Conservation (phyloP, 2,113 vertebrate species). For the Balaeniceps rex region DNA sequence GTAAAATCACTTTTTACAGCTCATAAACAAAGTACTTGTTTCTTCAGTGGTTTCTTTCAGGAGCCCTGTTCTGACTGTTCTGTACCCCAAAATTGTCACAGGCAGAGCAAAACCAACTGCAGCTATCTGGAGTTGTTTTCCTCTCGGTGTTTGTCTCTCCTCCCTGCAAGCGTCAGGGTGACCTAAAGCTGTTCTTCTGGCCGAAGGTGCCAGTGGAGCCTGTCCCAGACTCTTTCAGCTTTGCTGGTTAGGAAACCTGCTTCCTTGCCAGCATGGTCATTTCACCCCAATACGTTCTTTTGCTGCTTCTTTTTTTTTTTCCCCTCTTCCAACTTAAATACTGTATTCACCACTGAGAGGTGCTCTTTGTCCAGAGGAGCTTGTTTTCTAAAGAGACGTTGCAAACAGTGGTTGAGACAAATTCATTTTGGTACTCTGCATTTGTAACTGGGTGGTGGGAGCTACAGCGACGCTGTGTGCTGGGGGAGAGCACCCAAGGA, state of each 20-base stretch:
- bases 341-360: not conserved
- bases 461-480: not conserved
- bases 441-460: not conserved
- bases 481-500: not conserved
- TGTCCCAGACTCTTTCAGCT: not conserved
- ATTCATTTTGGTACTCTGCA: not conserved
- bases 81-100: not conserved
- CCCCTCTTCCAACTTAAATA: not conserved
- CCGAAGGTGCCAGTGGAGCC: not conserved
- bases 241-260: not conserved
- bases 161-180: too few species aligned
- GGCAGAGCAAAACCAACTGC: not conserved
- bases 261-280: not conserved
- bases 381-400: not conserved
- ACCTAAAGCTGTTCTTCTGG: not conserved
- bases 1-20: conserved; percentile 65
- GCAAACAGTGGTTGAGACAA: not conserved
- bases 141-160: too few species aligned
- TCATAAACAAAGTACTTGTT: conserved; percentile 1
- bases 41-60: not conserved
- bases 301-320: not conserved
- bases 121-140: not conserved
- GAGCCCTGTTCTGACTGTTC: not conserved
- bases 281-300: not conserved
- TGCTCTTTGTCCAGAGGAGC: not conserved